Percentiles rank a stretch among this genome's conserved stretches.
Evolutionary conservation across 2,113 vertebrate species (phyloP).

Genomic region (Nematolebias whitei): DNA sequence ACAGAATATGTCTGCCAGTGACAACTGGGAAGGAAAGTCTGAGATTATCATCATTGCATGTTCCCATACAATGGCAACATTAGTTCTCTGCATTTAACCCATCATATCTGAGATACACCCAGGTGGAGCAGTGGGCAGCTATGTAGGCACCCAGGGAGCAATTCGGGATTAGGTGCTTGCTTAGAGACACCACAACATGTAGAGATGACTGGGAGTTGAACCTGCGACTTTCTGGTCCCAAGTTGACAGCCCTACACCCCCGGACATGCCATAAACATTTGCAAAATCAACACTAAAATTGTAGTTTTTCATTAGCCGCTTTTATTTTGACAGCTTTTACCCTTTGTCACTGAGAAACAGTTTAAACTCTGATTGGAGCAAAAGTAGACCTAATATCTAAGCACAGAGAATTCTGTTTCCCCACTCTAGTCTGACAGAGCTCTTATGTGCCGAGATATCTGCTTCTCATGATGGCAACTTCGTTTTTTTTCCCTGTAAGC

Average conservation of each 20-base stretch:
- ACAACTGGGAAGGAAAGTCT: no score
- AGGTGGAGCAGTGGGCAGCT: no score
- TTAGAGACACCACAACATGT: no score
- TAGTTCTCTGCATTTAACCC: no score
- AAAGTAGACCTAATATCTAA: slow-evolving; percentile 60
- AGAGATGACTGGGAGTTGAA: no score
- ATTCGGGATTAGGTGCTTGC: no score
- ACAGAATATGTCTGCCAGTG: slow-evolving; percentile 43
- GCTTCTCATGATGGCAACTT: slow-evolving; percentile 42
- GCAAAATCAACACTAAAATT: slow-evolving; percentile 30
- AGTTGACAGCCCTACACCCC: no score
- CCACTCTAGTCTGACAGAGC: slow-evolving; percentile 24
- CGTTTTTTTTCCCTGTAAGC: slow-evolving; percentile 16
- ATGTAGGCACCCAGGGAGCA: no score
- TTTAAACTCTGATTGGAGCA: slow-evolving; percentile 64
- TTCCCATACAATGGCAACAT: no score
- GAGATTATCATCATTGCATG: no score
- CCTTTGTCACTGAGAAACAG: slow-evolving; percentile 51
- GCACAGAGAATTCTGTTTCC: slow-evolving; percentile 40
- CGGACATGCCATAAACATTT: slow-evolving; percentile 36
- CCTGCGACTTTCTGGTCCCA: no score
- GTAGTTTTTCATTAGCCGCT: slow-evolving; percentile 55
- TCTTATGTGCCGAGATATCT: slow-evolving; percentile 47
- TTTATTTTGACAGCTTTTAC: slow-evolving; percentile 57
- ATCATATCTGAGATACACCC: no score